These are phyloP conservation scores for Dysidea cf. avara DNA, from an alignment of 37 sponge, comb jelly and placozoan genomes.

Conservation along the genomic window DNA sequence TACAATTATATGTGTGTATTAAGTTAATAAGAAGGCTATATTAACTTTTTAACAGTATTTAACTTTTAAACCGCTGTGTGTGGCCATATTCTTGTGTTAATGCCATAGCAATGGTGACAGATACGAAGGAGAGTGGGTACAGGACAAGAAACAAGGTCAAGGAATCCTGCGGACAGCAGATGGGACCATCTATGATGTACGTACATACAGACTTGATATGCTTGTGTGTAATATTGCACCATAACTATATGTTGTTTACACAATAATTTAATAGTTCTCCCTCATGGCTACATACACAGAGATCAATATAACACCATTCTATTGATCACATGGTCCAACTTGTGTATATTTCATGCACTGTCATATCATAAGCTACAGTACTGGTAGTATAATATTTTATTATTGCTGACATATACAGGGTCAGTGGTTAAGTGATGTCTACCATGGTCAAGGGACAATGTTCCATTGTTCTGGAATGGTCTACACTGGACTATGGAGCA, in stretches of 20 bases:
- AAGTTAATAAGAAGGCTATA: too few species aligned
- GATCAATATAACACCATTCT: not conserved
- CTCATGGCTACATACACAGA: not conserved
- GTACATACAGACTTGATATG: not conserved
- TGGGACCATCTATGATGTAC: conserved; percentile 78
- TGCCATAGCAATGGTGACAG: conserved; percentile 79
- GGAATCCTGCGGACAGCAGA: conserved; percentile 46
- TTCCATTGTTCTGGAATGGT: conserved; percentile 57
- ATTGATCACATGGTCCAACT: not conserved
- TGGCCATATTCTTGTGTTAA: not conserved
- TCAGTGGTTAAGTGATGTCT: conserved; percentile 65
- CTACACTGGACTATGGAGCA: conserved; percentile 65
- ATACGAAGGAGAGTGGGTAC: conserved; percentile 82
- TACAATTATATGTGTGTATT: too few species aligned
- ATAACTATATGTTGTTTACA: not conserved
- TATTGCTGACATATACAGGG: conserved; percentile 37
- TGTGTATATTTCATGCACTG: not conserved
- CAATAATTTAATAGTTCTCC: not conserved
- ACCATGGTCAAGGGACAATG: conserved; percentile 72
- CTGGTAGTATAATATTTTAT: not conserved
- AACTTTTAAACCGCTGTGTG: not conserved
- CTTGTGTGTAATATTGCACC: not conserved
- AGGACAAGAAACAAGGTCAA: conserved; percentile 76
- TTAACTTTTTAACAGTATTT: too few species aligned
- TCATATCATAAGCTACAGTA: not conserved